Evolutionary conservation across 2,113 vertebrate species (phyloP).

Genomic region (Larimichthys polyactis): DNA sequence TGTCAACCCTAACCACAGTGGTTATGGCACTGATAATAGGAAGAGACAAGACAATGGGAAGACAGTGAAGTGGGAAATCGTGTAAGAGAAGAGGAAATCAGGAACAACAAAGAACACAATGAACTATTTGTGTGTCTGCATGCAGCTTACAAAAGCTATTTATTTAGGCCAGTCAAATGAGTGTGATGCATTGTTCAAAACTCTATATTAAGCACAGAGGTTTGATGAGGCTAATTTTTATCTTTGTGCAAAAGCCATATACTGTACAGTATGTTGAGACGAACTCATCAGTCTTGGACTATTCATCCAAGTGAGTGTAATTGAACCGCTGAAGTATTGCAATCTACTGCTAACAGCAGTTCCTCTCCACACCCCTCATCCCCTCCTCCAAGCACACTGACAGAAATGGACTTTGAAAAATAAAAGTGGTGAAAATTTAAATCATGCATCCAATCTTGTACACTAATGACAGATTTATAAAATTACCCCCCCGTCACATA

Average conservation of each 20-base stretch:
- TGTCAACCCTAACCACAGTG: neutral
- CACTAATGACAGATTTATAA: conserved; percentile 53
- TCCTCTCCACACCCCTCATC: neutral
- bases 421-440: conserved; percentile 60
- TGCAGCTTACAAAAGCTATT: neutral
- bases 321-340: conserved; percentile 48
- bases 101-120: neutral
- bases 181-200: conserved; percentile 13
- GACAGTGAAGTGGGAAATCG: neutral
- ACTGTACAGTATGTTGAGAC: conserved; percentile 15
- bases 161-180: conserved; percentile 16
- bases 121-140: neutral
- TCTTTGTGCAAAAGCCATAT: neutral
- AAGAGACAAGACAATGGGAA: neutral
- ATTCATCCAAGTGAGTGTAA: conserved; percentile 55
- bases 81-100: neutral
- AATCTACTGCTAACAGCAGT: conserved; percentile 52
- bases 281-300: conserved; percentile 39
- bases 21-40: neutral
- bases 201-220: conserved; percentile 18
- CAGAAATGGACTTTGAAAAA: conserved; percentile 56
- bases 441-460: conserved; percentile 53
- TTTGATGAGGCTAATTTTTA: conserved; percentile 39
- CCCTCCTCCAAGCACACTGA: conserved; percentile 6
- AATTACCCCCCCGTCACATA: conserved; percentile 44